A percentile compares a stretch with the other conserved stretches of the same genome.
phyloP scores from a whole-genome alignment of 2,888 invertebrate genomes.

The Caenorhabditis imperialis region DNA sequence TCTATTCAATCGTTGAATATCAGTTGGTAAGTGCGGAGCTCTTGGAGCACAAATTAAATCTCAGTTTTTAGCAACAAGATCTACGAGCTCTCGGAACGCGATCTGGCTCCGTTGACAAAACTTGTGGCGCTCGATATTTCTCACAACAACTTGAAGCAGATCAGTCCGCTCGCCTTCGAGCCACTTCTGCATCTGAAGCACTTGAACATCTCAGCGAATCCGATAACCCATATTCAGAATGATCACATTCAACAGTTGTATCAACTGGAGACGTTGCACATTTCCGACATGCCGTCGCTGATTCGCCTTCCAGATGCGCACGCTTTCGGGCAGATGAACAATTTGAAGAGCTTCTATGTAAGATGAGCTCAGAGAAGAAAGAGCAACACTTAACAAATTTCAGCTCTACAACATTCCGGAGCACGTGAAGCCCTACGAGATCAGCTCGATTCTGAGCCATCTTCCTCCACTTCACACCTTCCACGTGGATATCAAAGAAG shows the following conservation, averaged over 20 bases:
- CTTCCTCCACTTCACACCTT: constrained; percentile 71
- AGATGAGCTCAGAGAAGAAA: not conserved
- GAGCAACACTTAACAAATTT: constrained; percentile 13
- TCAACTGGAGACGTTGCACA: constrained; percentile 67
- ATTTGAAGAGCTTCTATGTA: constrained; percentile 63
- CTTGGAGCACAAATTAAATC: not conserved
- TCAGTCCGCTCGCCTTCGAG: constrained; percentile 64
- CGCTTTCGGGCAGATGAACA: constrained; percentile 64
- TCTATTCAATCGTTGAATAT: constrained; percentile 71
- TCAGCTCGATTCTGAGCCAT: constrained; percentile 61
- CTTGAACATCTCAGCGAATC: constrained; percentile 74
- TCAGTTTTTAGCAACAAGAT: constrained; percentile 74
- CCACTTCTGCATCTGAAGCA: constrained; percentile 67
- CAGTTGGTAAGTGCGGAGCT: constrained; percentile 64
- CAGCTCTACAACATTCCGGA: constrained; percentile 68
- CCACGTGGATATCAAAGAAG: constrained; percentile 69
- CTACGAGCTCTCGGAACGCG: constrained; percentile 70
- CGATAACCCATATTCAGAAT: constrained; percentile 60
- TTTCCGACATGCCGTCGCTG: constrained; percentile 69
- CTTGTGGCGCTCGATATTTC: constrained; percentile 66
- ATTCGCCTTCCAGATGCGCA: constrained; percentile 63
- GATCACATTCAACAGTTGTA: constrained; percentile 65
- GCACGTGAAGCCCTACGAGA: constrained; percentile 60
- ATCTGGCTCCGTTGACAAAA: constrained; percentile 63
- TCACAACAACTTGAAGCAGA: constrained; percentile 68